Evolutionary conservation across 2,888 invertebrate genomes (phyloP).

Genomic region (Drepana falcataria): DNA sequence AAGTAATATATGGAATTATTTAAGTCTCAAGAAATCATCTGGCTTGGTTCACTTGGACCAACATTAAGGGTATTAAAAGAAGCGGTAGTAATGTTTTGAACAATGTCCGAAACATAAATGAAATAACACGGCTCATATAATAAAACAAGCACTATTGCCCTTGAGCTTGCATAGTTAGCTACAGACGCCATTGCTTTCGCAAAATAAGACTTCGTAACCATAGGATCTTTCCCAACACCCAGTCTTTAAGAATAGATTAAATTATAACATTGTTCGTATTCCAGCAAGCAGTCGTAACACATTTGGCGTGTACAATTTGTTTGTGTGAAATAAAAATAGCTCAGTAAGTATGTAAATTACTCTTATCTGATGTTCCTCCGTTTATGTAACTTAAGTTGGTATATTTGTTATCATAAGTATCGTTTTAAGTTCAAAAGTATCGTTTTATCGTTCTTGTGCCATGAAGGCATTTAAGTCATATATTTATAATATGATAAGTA

Average conservation of each 20-base stretch:
- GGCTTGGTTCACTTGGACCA: too few relatives aligned
- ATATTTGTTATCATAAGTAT: background rate
- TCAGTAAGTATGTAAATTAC: background rate
- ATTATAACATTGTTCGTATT: slow-evolving; percentile 23
- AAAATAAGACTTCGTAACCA: slow-evolving; percentile 22
- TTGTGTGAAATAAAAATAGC: background rate
- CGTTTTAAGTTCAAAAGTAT: too few relatives aligned
- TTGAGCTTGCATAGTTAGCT: slow-evolving; percentile 12
- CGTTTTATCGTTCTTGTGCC: too few relatives aligned
- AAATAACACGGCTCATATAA: background rate
- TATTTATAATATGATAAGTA: too few relatives aligned
- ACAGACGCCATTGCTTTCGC: slow-evolving; percentile 19
- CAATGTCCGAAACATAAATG: background rate
- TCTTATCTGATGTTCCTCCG: background rate
- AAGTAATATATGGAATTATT: too few relatives aligned
- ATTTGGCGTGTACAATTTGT: too few relatives aligned
- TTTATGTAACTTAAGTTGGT: background rate
- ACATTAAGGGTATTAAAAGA: background rate
- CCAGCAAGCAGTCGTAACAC: slow-evolving; percentile 3
- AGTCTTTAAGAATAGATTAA: slow-evolving; percentile 25
- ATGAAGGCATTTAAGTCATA: too few relatives aligned
- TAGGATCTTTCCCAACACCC: slow-evolving; percentile 24
- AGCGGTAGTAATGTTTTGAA: background rate
- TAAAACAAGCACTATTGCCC: slow-evolving; percentile 13
- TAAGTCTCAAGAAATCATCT: too few relatives aligned